Percentiles rank a stretch among this genome's conserved stretches.
These are phyloP conservation scores for Doris montereyensis DNA, from an alignment of 2,888 invertebrate species.

Conservation along the genomic window DNA sequence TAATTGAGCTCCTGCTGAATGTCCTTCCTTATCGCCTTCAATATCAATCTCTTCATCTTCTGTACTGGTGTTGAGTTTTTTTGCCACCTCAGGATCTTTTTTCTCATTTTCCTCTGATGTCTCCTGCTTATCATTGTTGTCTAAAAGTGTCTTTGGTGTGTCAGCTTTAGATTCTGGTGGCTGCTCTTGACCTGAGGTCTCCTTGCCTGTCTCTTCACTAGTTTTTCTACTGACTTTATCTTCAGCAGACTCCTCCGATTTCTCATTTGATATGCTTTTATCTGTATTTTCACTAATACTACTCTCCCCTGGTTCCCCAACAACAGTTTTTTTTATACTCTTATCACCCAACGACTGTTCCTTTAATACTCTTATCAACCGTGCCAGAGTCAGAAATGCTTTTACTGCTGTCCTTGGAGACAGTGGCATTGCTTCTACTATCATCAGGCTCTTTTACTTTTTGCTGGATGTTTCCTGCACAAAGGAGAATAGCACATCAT, in stretches of 20 bases:
- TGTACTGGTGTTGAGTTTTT: constrained; percentile 40
- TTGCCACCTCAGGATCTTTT: background rate
- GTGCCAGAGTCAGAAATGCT: no score
- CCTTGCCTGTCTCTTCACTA: constrained; percentile 2
- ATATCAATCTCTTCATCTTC: constrained; percentile 60
- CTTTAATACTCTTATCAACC: no score
- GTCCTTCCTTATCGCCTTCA: constrained; percentile 51
- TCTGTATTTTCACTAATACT: constrained; percentile 47
- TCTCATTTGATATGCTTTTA: constrained; percentile 34
- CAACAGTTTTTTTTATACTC: no score
- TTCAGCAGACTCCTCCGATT: constrained; percentile 25
- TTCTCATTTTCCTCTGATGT: background rate
- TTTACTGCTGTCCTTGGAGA: no score
- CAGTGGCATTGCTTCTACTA: constrained; percentile 21
- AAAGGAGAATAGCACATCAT: constrained; percentile 48
- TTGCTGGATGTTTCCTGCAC: constrained; percentile 42
- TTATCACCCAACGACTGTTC: no score
- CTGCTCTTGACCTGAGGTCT: no score
- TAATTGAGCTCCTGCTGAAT: constrained; percentile 28
- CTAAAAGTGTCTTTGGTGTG: background rate
- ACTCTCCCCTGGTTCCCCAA: constrained; percentile 27
- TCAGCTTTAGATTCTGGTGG: background rate
- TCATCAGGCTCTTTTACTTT: background rate
- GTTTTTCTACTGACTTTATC: no score
- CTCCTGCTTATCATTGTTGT: background rate